Conservation (phyloP, 2,113 vertebrate genomes). For the Pseudois nayaur region DNA sequence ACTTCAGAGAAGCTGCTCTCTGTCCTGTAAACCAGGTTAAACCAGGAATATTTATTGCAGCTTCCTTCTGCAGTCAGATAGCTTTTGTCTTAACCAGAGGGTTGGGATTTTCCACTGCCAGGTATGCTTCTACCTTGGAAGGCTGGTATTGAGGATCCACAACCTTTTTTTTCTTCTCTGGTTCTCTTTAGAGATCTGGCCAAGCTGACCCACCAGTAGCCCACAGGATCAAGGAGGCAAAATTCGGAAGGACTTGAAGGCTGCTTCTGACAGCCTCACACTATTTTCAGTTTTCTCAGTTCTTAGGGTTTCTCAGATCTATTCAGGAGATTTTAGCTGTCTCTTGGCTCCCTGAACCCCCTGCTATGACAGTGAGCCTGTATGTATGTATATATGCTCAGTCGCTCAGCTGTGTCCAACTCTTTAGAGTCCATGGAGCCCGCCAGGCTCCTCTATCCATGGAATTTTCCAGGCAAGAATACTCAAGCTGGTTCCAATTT, state of each 20-base stretch:
- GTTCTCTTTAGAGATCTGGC: not conserved
- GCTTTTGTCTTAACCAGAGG: not conserved
- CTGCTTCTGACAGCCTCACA: not conserved
- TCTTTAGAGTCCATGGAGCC: not conserved
- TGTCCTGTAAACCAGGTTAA: not conserved
- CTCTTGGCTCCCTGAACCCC: not conserved
- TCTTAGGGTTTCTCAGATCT: not conserved
- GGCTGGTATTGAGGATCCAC: not conserved
- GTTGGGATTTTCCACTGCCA: not conserved
- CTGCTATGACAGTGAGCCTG: not conserved
- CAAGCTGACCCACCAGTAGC: not conserved
- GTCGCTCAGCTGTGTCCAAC: not conserved
- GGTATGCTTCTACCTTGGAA: not conserved
- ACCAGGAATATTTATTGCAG: not conserved
- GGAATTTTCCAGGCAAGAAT: not conserved
- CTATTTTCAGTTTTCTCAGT: not conserved
- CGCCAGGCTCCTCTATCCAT: not conserved
- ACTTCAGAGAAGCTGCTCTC: constrained; percentile 7
- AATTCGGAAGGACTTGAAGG: not conserved
- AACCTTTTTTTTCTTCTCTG: not conserved
- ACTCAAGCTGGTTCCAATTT: not conserved
- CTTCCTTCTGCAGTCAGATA: not conserved
- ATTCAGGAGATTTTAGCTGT: not conserved
- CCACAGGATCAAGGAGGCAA: not conserved
- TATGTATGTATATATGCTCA: not conserved